A percentile compares a stretch with the other conserved stretches of the same genome.
phyloP scores from a whole-genome alignment of 2,113 vertebrate species.

The Cichladusa arquata region DNA sequence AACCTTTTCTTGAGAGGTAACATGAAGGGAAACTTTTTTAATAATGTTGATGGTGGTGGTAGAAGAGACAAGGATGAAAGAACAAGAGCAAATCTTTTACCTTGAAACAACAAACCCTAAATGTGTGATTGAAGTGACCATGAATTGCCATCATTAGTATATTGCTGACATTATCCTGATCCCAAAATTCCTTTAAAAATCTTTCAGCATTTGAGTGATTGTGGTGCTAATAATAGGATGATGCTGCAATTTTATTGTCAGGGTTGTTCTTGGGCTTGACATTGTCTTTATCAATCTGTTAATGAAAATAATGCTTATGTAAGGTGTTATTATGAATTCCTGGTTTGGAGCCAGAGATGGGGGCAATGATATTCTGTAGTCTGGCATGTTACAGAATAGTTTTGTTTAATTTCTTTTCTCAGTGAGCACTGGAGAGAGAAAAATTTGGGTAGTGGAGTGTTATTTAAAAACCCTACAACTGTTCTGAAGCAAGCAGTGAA shows the following conservation, averaged over 20 bases:
- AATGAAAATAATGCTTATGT: conserved; percentile 62
- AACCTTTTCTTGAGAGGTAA: background rate
- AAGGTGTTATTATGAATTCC: conserved; percentile 18
- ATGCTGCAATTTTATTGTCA: conserved; percentile 60
- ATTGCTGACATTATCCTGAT: conserved; percentile 35
- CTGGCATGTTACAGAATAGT: background rate
- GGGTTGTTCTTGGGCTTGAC: conserved; percentile 50
- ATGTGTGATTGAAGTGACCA: background rate
- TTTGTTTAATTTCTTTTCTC: background rate
- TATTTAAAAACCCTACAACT: background rate
- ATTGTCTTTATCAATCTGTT: conserved; percentile 60
- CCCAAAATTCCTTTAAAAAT: conserved; percentile 56
- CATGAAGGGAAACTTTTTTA: background rate
- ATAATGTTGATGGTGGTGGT: background rate
- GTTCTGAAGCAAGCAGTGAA: background rate
- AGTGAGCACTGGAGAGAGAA: background rate
- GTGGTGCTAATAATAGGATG: conserved; percentile 62
- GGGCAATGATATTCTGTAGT: background rate
- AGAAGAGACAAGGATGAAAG: background rate
- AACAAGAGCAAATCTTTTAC: conserved; percentile 4
- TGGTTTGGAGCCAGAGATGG: conserved; percentile 21
- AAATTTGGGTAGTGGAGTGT: background rate
- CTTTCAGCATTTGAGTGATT: conserved; percentile 61
- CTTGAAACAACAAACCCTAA: background rate
- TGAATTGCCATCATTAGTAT: conserved; percentile 38